phyloP scores from a whole-genome alignment of 2,797 vertebrate species.

The Gadopsis marmoratus region DNA sequence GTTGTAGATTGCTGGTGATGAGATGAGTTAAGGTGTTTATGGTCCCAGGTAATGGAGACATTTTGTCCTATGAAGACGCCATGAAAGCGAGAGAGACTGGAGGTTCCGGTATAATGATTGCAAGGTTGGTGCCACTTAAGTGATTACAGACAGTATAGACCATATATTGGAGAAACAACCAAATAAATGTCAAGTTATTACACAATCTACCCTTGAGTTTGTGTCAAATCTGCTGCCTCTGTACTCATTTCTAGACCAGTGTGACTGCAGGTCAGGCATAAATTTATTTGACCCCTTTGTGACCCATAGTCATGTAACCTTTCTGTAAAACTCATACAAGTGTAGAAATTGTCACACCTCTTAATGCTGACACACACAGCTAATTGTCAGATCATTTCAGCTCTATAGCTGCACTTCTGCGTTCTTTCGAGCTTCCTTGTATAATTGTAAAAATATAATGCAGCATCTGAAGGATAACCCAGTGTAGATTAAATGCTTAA shows the following conservation, averaged over 20 bases:
- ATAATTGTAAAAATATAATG: too few species aligned
- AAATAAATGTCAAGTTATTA: neutral
- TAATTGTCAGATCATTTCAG: too few species aligned
- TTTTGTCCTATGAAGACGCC: conserved; percentile 94
- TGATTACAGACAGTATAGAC: neutral
- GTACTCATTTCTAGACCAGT: too few species aligned
- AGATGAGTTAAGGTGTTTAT: conserved; percentile 26
- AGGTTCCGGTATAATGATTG: conserved; percentile 95
- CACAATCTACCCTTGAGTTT: neutral
- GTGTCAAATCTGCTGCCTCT: too few species aligned
- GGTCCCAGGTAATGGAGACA: conserved; percentile 93
- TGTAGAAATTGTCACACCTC: too few species aligned
- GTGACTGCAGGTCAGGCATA: too few species aligned
- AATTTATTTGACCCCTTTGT: too few species aligned
- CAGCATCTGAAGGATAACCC: neutral
- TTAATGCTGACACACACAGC: too few species aligned
- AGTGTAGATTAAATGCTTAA: neutral
- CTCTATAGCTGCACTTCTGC: too few species aligned
- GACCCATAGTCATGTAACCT: too few species aligned
- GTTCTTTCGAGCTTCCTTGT: too few species aligned
- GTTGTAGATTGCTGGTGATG: neutral
- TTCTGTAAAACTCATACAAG: too few species aligned
- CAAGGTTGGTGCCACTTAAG: conserved; percentile 83
- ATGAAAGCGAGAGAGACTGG: conserved; percentile 89
- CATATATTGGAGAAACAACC: neutral